Base-by-base conservation (phyloP, 2,113 vertebrate species). In the Noturus placidus region DNA sequence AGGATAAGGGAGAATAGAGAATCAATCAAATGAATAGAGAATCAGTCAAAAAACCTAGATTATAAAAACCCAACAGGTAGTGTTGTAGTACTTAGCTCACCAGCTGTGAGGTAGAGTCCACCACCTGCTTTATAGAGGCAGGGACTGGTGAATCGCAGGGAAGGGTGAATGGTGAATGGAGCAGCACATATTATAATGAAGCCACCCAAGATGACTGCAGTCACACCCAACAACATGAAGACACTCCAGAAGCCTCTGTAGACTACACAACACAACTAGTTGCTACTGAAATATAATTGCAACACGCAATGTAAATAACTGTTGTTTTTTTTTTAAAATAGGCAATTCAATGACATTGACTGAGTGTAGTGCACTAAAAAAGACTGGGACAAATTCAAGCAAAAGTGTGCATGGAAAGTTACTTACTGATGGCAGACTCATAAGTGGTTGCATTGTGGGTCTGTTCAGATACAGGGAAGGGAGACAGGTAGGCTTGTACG, bases 191-290 rank as follows among this genome's bases (percentile, higher is more conserved):
- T 97, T 93, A 99, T 96, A 93, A 98, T 15, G 92, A 99, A 99
- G 56, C 98, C 97, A 0, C 93, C 98, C 0, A 92, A 91, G 89
- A 97, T 86, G 2, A 96, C 94, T 8, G 97, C 93, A 0, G 94
- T 91, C 42, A 99, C 96, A 1, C 97, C 97, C 54, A 99, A 93
- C 25, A 99, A 95, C 97, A 98, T 97, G 46, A 99, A 96, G 89
- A 99, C 89, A 11, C 97, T 97, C 98, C 98, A 99, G 93, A 99
- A 98, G 70, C 97, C 97, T 89, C 97, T 97, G 94, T 98, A 99
- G 94, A 99, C 98, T 99, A 90, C 46, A 79, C n/a, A 77, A 86
- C 50, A 50, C 74, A 86, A 54, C 0, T 20, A 27, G 11, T 83
- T 65, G 54, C 13, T 57, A 56, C 70, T 59, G 61, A 20, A 19